Percentiles rank a stretch among this genome's conserved stretches.
Conservation (phyloP, 2,797 vertebrate species). For the Pangasius mekongensis region DNA sequence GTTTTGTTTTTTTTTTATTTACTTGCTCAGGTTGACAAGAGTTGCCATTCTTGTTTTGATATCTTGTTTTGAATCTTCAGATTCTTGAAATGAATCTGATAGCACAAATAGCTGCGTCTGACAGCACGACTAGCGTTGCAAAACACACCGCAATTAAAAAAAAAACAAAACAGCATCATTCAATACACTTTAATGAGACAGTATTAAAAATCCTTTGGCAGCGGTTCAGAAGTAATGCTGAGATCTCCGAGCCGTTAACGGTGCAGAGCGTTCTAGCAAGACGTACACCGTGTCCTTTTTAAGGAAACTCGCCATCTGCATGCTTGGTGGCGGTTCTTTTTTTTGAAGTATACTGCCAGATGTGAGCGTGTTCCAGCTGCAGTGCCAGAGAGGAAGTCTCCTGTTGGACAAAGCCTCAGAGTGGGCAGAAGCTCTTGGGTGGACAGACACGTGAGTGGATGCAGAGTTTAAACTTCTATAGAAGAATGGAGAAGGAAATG, state of each 20-base stretch:
- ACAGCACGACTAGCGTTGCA: not conserved
- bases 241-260: not conserved
- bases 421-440: not conserved
- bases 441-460: not conserved
- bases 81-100: not conserved
- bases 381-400: not conserved
- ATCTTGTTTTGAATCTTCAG: too few relatives aligned
- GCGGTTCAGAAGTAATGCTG: not conserved
- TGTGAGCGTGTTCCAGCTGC: not conserved
- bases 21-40: not conserved
- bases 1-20: slow-evolving; percentile 3
- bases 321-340: not conserved
- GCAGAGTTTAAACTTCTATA: not conserved
- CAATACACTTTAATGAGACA: not conserved
- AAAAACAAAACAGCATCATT: not conserved
- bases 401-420: not conserved
- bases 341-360: not conserved
- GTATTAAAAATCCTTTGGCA: slow-evolving; percentile 1
- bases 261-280: not conserved
- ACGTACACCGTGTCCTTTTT: not conserved
- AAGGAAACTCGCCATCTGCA: not conserved
- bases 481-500: not conserved
- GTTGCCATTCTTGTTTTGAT: not conserved
- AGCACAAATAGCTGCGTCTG: not conserved
- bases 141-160: not conserved